Evolutionary conservation across 2,797 vertebrate genomes (phyloP).

Genomic region (Dipus sagitta): DNA sequence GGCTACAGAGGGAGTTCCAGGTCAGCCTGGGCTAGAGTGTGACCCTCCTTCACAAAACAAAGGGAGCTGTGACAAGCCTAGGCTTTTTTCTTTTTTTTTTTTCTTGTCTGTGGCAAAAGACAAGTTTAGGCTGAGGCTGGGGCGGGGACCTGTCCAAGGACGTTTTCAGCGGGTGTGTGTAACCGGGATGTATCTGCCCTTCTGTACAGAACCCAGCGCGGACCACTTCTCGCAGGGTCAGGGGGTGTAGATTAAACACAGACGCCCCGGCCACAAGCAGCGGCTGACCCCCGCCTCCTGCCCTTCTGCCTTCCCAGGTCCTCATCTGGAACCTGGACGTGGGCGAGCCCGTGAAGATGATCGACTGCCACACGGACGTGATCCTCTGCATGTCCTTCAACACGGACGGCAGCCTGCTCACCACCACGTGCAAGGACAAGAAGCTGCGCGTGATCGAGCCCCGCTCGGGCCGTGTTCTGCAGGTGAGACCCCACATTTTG

Average conservation of each 20-base stretch:
- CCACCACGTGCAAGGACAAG: slow-evolving; percentile 98
- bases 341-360: slow-evolving; percentile 98
- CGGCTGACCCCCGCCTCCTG: background rate
- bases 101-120: background rate
- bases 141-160: background rate
- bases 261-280: fast-evolving
- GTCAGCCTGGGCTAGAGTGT: too few relatives aligned
- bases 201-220: fast-evolving
- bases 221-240: background rate
- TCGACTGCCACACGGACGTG: slow-evolving; percentile 97
- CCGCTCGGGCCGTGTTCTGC: slow-evolving; percentile 94
- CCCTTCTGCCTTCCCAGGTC: slow-evolving; percentile 87
- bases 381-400: slow-evolving; percentile 99
- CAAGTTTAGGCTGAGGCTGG: background rate
- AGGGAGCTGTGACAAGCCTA: background rate
- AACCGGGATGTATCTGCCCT: background rate
- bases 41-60: too few relatives aligned
- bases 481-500: slow-evolving; percentile 87
- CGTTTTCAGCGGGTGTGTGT: background rate
- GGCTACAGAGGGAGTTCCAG: too few relatives aligned
- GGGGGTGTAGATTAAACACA: fast-evolving
- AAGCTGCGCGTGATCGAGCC: slow-evolving; percentile 96
- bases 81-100: background rate
- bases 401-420: slow-evolving; percentile 95
- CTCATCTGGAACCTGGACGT: slow-evolving; percentile 99